Conservation (phyloP, 2,113 vertebrate species). For the Tinamus guttatus region DNA sequence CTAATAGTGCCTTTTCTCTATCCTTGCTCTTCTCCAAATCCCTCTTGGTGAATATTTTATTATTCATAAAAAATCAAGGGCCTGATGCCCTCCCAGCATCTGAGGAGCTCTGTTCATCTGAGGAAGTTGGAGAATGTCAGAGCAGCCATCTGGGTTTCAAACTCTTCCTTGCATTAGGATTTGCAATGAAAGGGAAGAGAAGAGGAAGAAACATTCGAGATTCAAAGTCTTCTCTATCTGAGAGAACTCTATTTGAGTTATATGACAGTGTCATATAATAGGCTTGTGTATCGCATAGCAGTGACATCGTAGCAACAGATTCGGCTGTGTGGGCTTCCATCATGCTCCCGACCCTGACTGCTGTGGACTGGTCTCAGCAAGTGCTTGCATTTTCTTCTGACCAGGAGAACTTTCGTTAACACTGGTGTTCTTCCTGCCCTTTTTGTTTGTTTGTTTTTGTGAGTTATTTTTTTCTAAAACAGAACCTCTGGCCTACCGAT, state of each 20-base stretch:
- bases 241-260: neutral
- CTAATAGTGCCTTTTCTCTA: neutral
- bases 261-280: accelerated
- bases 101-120: accelerated
- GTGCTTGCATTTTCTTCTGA: neutral
- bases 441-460: neutral
- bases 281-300: neutral
- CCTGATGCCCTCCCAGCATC: accelerated
- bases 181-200: neutral
- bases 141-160: neutral
- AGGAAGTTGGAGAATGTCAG: neutral
- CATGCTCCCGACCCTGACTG: neutral
- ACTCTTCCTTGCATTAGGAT: neutral
- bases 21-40: neutral
- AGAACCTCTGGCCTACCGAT: neutral
- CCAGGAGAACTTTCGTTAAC: neutral
- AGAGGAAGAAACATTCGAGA: neutral
- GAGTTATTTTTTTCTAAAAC: neutral
- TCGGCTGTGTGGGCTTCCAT: accelerated
- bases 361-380: neutral
- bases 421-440: neutral
- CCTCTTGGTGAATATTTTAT: neutral
- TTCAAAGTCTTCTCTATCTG: neutral
- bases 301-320: neutral
- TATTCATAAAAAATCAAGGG: neutral